These are phyloP conservation scores for Campoletis raptor DNA, from an alignment of 2,888 invertebrate species.

Conservation along the genomic window DNA sequence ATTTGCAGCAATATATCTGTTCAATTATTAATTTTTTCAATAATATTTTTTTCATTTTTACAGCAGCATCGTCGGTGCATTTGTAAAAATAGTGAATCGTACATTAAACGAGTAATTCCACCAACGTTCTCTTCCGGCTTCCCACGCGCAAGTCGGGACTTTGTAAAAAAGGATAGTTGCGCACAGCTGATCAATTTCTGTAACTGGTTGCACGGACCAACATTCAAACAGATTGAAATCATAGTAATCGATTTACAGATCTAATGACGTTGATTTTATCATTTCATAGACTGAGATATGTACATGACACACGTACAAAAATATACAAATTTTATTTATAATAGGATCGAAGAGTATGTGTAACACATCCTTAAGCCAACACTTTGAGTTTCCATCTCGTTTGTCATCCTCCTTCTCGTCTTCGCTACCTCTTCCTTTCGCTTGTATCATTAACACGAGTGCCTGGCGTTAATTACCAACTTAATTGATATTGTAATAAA, in stretches of 20 bases:
- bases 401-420: not conserved
- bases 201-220: constrained; percentile 16
- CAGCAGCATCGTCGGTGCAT: constrained; percentile 33
- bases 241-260: constrained; percentile 32
- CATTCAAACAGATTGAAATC: constrained; percentile 17
- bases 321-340: not conserved
- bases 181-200: not conserved
- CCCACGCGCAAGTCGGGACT: constrained; percentile 50
- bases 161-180: constrained; percentile 58
- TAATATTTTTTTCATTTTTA: constrained; percentile 17
- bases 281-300: constrained; percentile 7
- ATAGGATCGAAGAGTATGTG: not conserved
- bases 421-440: not conserved
- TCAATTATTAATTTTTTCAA: not conserved
- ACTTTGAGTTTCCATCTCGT: not conserved
- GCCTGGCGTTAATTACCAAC: constrained; percentile 58
- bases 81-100: constrained; percentile 23
- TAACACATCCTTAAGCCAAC: not conserved
- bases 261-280: constrained; percentile 48
- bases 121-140: constrained; percentile 61
- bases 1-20: not conserved
- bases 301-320: not conserved
- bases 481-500: constrained; percentile 68
- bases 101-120: constrained; percentile 7
- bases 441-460: constrained; percentile 33